These are phyloP conservation scores for Campylorhamphus procurvoides DNA, from an alignment of 2,113 vertebrate species.

Conservation along the genomic window DNA sequence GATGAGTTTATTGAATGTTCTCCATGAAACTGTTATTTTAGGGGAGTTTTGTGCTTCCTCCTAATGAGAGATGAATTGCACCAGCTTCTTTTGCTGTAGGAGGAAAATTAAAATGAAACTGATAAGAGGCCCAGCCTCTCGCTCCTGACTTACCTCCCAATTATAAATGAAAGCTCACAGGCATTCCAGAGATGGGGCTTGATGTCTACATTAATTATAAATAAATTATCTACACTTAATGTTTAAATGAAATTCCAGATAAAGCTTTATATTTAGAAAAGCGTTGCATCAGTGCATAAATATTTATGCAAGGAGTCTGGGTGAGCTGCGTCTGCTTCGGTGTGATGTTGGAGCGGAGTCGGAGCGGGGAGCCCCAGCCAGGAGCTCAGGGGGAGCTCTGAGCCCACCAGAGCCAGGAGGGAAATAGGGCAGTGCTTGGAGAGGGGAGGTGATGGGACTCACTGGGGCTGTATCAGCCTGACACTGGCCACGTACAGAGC, in stretches of 20 bases:
- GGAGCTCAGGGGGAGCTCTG: rapidly evolving
- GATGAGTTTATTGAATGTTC: neutral
- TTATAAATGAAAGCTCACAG: constrained; percentile 49
- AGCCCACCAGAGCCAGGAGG: neutral
- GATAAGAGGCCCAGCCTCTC: constrained; percentile 43
- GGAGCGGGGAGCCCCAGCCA: neutral
- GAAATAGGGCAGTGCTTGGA: neutral
- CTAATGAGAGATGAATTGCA: constrained; percentile 36
- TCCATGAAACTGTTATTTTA: constrained; percentile 19
- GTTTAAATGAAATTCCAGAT: constrained; percentile 63
- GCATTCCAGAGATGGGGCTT: constrained; percentile 48
- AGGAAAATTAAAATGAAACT: constrained; percentile 45
- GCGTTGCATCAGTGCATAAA: constrained; percentile 22
- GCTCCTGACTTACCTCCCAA: constrained; percentile 46
- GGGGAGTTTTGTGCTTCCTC: neutral
- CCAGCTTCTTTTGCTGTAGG: neutral
- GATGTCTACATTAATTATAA: constrained; percentile 73
- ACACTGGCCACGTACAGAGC: neutral
- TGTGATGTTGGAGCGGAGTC: rapidly evolving
- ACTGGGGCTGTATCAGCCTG: neutral
- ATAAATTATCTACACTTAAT: constrained; percentile 71
- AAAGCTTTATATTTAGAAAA: constrained; percentile 67
- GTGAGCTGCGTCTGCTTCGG: neutral
- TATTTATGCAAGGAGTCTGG: constrained; percentile 32
- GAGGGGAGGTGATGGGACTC: neutral